These are phyloP conservation scores for Lepidocolaptes lacrymiger DNA, from an alignment of 2,797 vertebrate species.

Conservation along the genomic window DNA sequence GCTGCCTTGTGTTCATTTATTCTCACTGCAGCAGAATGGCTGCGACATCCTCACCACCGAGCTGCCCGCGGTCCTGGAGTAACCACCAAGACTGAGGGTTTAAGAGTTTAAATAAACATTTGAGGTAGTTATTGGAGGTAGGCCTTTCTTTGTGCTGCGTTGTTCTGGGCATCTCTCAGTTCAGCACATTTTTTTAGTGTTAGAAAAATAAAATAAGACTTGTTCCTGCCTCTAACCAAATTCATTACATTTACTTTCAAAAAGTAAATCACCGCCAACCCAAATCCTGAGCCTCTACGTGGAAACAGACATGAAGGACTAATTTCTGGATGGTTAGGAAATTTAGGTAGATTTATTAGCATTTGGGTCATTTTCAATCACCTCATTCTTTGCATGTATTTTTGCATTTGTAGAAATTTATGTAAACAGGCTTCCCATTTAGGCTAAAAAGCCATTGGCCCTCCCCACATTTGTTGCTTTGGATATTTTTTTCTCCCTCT, in stretches of 20 bases:
- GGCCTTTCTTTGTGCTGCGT: neutral
- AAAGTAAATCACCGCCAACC: neutral
- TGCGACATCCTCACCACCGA: rapidly evolving
- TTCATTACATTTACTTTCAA: neutral
- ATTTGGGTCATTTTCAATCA: neutral
- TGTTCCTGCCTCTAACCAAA: neutral
- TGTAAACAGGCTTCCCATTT: neutral
- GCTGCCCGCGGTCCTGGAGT: too few species aligned
- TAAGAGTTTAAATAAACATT: neutral
- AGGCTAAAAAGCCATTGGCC: neutral
- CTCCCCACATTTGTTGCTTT: neutral
- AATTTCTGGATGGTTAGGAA: neutral
- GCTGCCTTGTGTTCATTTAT: neutral
- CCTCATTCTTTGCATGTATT: neutral
- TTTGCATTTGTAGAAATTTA: neutral
- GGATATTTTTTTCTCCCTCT: neutral
- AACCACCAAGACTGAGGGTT: neutral
- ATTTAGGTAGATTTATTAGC: neutral
- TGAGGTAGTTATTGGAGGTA: neutral
- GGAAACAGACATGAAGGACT: neutral
- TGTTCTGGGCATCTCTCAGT: neutral
- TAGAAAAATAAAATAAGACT: neutral
- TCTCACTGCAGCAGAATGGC: neutral
- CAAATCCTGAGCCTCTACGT: neutral
- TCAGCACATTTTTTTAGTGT: neutral